Percentiles rank a stretch among this genome's conserved stretches.
Conservation (phyloP, 2,888 invertebrate genomes). For the Oxyscelio sp. region DNA sequence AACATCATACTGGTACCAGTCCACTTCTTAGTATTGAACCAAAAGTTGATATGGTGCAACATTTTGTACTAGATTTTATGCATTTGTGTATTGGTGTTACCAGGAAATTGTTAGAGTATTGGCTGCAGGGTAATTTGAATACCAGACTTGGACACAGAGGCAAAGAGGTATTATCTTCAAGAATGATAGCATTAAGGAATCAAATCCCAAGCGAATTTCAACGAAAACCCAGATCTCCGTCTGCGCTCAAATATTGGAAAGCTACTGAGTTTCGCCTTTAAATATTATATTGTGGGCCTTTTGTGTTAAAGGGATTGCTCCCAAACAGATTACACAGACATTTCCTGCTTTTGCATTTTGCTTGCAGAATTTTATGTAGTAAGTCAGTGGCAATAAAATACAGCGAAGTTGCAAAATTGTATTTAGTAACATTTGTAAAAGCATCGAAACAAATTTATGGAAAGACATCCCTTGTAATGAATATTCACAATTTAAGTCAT, state of each 20-base stretch:
- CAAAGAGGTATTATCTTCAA: background rate
- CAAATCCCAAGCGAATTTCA: constrained; percentile 15
- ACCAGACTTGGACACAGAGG: background rate
- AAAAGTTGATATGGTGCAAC: background rate
- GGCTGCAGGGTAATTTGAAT: background rate
- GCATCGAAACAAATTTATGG: too few species aligned
- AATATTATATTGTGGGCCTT: background rate
- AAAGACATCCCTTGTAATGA: too few species aligned
- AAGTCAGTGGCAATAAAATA: too few species aligned
- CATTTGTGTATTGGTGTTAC: background rate
- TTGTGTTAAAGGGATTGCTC: constrained; percentile 6
- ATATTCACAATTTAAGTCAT: too few species aligned
- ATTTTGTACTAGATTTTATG: background rate
- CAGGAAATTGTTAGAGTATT: constrained; percentile 44
- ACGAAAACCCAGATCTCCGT: background rate
- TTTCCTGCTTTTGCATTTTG: background rate
- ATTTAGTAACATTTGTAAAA: too few species aligned
- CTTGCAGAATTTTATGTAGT: background rate
- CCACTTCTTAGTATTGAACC: background rate
- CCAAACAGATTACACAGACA: background rate
- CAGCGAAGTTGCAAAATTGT: too few species aligned
- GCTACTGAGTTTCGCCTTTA: background rate
- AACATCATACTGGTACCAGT: background rate
- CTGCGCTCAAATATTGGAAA: background rate
- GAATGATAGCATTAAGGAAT: background rate